Percentiles rank a stretch among this genome's conserved stretches.
These are phyloP conservation scores for Dendroctonus ponderosae DNA, from an alignment of 1,140 invertebrate species.

Conservation along the genomic window DNA sequence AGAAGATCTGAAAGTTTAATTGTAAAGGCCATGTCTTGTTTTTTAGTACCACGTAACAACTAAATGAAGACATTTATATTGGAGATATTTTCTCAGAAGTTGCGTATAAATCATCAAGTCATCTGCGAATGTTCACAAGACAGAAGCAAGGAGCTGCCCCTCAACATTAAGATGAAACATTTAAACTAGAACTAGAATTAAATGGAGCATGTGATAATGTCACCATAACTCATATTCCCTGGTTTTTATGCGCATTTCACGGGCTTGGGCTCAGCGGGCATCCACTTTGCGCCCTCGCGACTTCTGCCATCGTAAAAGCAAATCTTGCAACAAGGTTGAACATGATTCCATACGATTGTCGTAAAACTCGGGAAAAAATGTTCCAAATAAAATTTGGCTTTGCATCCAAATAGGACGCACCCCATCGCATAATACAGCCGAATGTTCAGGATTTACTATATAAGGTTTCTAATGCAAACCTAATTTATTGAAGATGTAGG, in stretches of 20 bases:
- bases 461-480: constrained; percentile 10
- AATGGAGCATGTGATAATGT: constrained; percentile 49
- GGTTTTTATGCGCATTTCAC: constrained; percentile 35
- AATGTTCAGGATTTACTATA: constrained; percentile 16
- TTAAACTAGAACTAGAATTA: constrained; percentile 48
- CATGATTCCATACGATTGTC: constrained; percentile 33
- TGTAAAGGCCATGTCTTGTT: too few species aligned
- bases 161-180: constrained; percentile 37
- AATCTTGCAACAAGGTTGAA: constrained; percentile 37
- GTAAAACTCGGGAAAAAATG: constrained; percentile 30
- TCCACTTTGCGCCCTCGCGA: constrained; percentile 34
- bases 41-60: too few species aligned
- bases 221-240: constrained; percentile 47
- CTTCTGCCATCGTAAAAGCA: constrained; percentile 32
- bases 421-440: constrained; percentile 10
- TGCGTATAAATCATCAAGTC: too few species aligned
- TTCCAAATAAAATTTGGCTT: constrained; percentile 35
- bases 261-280: constrained; percentile 30
- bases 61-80: too few species aligned
- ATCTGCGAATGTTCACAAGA: constrained; percentile 12
- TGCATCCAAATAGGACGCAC: constrained; percentile 25
- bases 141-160: constrained; percentile 27
- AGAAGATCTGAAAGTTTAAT: too few species aligned
- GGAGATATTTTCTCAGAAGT: too few species aligned
- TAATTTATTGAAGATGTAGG: constrained; percentile 11